Base-by-base conservation (phyloP, 2,888 invertebrate genomes). In the Trilocha varians region DNA sequence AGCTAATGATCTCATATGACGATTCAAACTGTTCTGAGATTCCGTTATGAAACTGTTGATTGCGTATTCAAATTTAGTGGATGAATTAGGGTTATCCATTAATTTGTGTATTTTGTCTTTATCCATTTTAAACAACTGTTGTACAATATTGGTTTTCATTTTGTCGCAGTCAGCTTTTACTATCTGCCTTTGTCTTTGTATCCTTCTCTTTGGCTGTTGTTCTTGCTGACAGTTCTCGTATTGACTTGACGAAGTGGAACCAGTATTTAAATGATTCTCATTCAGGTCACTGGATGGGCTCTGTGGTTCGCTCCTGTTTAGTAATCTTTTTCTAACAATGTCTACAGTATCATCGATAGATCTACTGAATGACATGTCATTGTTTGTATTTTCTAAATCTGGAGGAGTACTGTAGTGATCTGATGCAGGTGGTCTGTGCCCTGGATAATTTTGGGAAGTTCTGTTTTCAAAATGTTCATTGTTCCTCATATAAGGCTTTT, bases 21-120 rank as follows among this genome's bases (percentile, higher is more conserved):
- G 70, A 45, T 84, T 83, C 32, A 78, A 71, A 57, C 82, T 83
- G 49, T 79, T 85, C 57, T 85, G 83, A 37, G 86, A 85, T 58
- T 87, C 87, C 3, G 78, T 86, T 41, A 87, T 78, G 39, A 87
- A 62, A 52, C 82, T 87, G 46, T 75, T 82, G 37, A 87, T 77
- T 6, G 85, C 87, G 73, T 76, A 85, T 55, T 86, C 86, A 65
- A 86, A 86, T 50, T 87, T 87, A n/a, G 72, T 64, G 13, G 86
- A 86, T n/a, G 78, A 82, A 44, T 71, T 78, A 1, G 87, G 86
- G 51, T 86, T 76, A 46, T 84, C 85, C 72, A 87, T 78, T 17
- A 87, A 51, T 50, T 86, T 83, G 47, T 83, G 80, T 42, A 87
- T 79, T 59, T 74, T 83, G 43, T 72, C 75, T 60, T 84, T 87